Base-by-base conservation (phyloP, 1,140 invertebrate genomes). In the Kradibia gibbosae region DNA sequence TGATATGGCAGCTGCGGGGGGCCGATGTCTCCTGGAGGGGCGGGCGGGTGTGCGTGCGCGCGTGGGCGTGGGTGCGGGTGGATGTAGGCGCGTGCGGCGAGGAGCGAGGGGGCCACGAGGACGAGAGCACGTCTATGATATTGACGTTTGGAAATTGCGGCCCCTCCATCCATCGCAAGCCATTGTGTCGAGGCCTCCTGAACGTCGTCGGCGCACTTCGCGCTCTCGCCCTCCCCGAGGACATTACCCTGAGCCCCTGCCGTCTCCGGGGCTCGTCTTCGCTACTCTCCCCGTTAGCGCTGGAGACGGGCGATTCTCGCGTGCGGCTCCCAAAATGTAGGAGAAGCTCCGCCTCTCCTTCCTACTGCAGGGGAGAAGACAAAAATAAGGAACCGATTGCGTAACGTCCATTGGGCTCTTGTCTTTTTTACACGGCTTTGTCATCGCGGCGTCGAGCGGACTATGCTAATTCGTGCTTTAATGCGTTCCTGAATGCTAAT, bases 91-190 rank as follows among this genome's bases (percentile, higher is more conserved):
- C 31, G 31, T 15, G 62, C 8, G 22, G 31, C 17, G 25, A 28
- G 15, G 31, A 4, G 36, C 22, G 11, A 39, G 15, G 25, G 34
- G 15, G 22, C 10, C 22, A 36, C n/a, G 4, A 20, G 8, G 73
- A 2, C 22, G 28, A 15, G 34, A 45, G 10, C 74, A n/a, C 45
- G 39, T 13, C 80, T 81, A 73, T 85, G 86, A 79, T 85, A 86
- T 86, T 85, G 85, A 87, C 86, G 84, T 85, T 84, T 84, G 72
- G 84, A 85, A 86, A 87, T 87, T 85, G 86, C 85, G 78, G 83
- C 80, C 78, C 81, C 83, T 75, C 76, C 81, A 62, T 82, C 80
- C 7, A 22, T 11, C 50, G 8, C 50, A 42, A 36, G 39, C 80
- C 84, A 84, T 87, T 87, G 85, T 87, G 85, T 86, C 83, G 70